Evolutionary conservation across 2,888 invertebrate genomes (phyloP), one percentile per base, ranked within the genome.

Genomic region (Aethes cnicana): DNA sequence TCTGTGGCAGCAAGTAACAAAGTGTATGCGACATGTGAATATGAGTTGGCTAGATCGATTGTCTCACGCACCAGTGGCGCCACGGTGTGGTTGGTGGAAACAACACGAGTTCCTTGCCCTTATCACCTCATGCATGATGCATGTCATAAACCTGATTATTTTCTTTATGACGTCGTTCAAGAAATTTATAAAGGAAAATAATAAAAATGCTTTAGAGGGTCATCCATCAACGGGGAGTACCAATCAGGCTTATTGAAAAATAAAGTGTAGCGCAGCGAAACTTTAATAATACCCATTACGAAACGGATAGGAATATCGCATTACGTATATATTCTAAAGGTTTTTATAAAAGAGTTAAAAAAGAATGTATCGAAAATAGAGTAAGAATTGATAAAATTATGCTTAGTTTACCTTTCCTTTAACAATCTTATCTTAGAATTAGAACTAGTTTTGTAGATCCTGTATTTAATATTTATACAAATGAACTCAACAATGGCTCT

Each of bases 111-210:
- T 63, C 61, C 53, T 62, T 60, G 61, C 59, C 63, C 63, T 59
- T 67, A 64, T 58, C 60, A 56, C 53, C 60, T 64, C 69, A 74
- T 77, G 72, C 72, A 73, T 72, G 69, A 72, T 74, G 68, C 72
- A 72, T 72, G 62, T 69, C 47, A 44, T 68, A 68, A 71, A 69
- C 63, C 63, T 67, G 68, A 65, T 66, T 63, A 57, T 47, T 56
- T 56, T 54, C 55, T 55, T 58, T 59, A 59, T 47, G 54, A 53
- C 52, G 37, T 55, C 53, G 48, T 41, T 49, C 41, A 33, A 48
- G 36, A 44, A 47, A 53, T 55, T 54, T 54, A 53, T 55, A 41
- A n/a, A 21, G 47, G 17, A 37, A 39, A 26, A 52, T 46, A 39
- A 52, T 39, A 50, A 50, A 43, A 50, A 30, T 25, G 35, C 28